Evolutionary conservation across 2,113 vertebrate species (phyloP), one percentile per base, ranked within the genome.

Genomic region (Notothenia rossii): DNA sequence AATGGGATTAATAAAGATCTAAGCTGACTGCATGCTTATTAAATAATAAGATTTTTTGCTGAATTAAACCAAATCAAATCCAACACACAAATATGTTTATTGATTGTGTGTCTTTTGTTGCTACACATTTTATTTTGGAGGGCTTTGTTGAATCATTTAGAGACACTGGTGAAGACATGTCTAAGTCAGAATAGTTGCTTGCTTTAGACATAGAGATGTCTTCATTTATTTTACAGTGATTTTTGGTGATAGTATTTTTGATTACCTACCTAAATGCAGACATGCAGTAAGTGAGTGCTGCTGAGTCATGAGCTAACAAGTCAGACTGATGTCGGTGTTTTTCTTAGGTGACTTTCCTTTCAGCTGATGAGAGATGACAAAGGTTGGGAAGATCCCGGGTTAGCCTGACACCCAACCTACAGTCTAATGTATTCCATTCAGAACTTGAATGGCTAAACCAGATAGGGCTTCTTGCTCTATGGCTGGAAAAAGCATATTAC

Each of bases 291-390:
- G 15, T 48, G 45, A 68, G 15, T 29, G 17, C 13, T 29, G 49
- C 17, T 65, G 0, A 54, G 0, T 7, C 0, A 22, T 43, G 36
- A 55, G 29, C 13, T 56, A 17, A 22, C 13, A 36, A 54, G 55
- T 60, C 66, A 61, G 22, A 2, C 55, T 63, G 72, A 89, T 51
- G 46, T 80, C 55, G 22, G 50, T 1, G 9, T 14, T 58, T 29
- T 59, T 61, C 65, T 20, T 40, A 59, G 50, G 61, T 9, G 54
- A 9, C 69, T 77, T 87, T 82, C 59, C 60, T 78, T 80, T 53
- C 20, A 78, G 49, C 25, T 55, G 17, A 79, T 12, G 66, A 48
- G 61, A 29, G 5, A 58, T 49, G 48, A 69, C 17, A 13, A 56
- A 45, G 40, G 15, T 9, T 59, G 55, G 46, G 7, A 48, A 36